Percentiles rank a stretch among this genome's conserved stretches.
phyloP scores from a whole-genome alignment of 2,888 invertebrate species.

The Ochropleura plecta region DNA sequence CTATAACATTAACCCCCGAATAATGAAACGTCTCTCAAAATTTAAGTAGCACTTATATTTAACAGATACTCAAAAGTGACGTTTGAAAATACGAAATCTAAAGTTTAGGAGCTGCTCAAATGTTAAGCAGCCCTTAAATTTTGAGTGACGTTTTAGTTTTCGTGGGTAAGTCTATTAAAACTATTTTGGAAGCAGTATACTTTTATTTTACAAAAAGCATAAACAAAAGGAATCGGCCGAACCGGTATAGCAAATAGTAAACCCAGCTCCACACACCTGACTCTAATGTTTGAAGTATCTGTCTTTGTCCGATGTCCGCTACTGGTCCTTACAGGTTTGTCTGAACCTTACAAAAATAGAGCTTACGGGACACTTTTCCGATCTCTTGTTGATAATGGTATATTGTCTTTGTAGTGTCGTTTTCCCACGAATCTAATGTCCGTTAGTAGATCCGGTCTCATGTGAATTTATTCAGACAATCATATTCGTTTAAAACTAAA shows the following conservation, averaged over 20 bases:
- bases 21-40: too few relatives aligned
- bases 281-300: neutral
- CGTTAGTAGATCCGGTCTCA: constrained; percentile 36
- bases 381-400: neutral
- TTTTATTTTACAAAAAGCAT: neutral
- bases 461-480: constrained; percentile 29
- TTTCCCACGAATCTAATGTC: constrained; percentile 36
- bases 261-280: neutral
- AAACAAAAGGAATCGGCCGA: neutral
- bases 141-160: too few relatives aligned
- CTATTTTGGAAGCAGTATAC: constrained; percentile 2
- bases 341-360: neutral
- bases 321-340: neutral
- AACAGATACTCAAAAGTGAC: too few relatives aligned
- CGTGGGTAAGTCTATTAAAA: neutral
- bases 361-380: neutral
- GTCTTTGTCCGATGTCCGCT: neutral
- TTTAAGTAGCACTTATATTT: too few relatives aligned
- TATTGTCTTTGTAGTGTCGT: constrained; percentile 18
- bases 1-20: too few relatives aligned
- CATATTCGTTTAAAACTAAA: constrained; percentile 1
- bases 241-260: neutral
- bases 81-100: too few relatives aligned
- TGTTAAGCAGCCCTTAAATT: too few relatives aligned
- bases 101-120: too few relatives aligned